Percentiles rank a stretch among this genome's conserved stretches.
phyloP scores from a whole-genome alignment of 2,113 vertebrate species.

The Corydoras maculifer region DNA sequence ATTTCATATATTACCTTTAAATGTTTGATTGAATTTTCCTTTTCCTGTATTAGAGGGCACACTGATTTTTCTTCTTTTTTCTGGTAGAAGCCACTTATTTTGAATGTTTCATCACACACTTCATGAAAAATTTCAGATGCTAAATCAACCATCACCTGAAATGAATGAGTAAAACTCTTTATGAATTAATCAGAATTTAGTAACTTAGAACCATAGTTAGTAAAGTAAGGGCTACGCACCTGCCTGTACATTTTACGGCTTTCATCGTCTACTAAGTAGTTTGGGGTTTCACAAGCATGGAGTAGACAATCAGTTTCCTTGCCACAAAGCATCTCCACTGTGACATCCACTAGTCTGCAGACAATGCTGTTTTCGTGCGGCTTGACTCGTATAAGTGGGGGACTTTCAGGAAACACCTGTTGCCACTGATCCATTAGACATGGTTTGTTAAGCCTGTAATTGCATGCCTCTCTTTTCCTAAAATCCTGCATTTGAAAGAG shows the following conservation, averaged over 20 bases:
- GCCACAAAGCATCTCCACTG: constrained; percentile 56
- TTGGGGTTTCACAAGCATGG: constrained; percentile 34
- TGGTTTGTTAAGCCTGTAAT: constrained; percentile 21
- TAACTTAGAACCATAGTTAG: neutral
- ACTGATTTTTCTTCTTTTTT: constrained; percentile 22
- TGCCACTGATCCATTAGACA: constrained; percentile 56
- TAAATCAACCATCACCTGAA: constrained; percentile 59
- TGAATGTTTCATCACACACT: constrained; percentile 34
- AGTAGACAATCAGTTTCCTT: constrained; percentile 31
- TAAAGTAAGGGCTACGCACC: constrained; percentile 43
- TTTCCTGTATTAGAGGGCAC: constrained; percentile 25
- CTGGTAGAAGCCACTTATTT: constrained; percentile 27
- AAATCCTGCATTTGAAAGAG: constrained; percentile 33
- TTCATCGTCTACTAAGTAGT: constrained; percentile 44
- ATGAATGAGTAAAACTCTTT: neutral
- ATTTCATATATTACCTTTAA: constrained; percentile 54
- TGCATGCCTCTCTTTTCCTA: constrained; percentile 36
- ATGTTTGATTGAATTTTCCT: constrained; percentile 37
- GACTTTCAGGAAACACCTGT: constrained; percentile 48
- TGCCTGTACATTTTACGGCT: constrained; percentile 57
- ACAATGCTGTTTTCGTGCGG: constrained; percentile 50
- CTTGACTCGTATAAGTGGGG: constrained; percentile 46
- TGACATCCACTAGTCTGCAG: constrained; percentile 42
- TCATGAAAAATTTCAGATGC: constrained; percentile 51
- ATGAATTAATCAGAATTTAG: neutral